Evolutionary conservation across 2,113 vertebrate species (phyloP).

Genomic region (Canis aureus): DNA sequence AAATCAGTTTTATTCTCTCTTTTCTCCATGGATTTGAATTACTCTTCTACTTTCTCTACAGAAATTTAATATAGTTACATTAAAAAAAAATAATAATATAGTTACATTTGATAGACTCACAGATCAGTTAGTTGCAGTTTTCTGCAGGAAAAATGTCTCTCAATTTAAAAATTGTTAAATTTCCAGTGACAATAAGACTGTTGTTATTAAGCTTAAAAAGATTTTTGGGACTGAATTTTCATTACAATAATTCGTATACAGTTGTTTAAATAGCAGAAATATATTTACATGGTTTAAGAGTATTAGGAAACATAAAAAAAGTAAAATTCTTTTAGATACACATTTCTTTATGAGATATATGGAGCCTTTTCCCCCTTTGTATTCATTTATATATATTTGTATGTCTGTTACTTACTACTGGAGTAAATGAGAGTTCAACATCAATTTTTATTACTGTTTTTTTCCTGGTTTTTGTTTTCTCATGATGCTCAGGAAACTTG

Average conservation of each 20-base stretch:
- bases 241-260: not conserved
- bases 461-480: not conserved
- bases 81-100: not conserved
- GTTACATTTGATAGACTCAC: not conserved
- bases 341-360: not conserved
- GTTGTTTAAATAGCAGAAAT: not conserved
- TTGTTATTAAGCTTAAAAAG: not conserved
- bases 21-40: not conserved
- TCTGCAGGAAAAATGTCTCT: not conserved
- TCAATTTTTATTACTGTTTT: not conserved
- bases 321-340: not conserved
- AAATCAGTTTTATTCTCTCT: not conserved
- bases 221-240: not conserved
- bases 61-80: conserved; percentile 28
- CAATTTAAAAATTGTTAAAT: conserved; percentile 40
- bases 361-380: not conserved
- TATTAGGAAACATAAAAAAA: conserved; percentile 25
- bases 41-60: not conserved
- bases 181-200: not conserved
- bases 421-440: not conserved
- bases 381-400: not conserved
- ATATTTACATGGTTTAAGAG: conserved; percentile 24
- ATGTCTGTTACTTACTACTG: not conserved
- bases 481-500: not conserved
- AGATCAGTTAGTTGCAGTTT: not conserved